Percentiles rank a stretch among this genome's conserved stretches.
Conservation (phyloP, 35 echinoderm and acorn worm genomes). For the Heliocidaris tuberculata region DNA sequence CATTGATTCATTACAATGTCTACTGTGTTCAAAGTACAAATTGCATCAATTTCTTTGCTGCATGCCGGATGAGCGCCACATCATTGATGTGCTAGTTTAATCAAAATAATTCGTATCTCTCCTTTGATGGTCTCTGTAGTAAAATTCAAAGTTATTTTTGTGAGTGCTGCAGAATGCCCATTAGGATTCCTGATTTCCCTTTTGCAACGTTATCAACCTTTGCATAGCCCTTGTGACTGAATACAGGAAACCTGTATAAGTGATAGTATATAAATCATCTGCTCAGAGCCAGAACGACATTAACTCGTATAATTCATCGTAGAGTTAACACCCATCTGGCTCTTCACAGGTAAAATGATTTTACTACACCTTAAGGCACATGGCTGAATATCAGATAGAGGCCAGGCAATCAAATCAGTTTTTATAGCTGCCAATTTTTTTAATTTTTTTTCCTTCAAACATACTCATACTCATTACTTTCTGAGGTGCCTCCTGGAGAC, state of each 20-base stretch:
- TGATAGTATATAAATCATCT: not conserved
- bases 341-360: not conserved
- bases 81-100: no score
- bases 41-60: no score
- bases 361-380: not conserved
- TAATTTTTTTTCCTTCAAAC: not conserved
- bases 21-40: no score
- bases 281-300: not conserved
- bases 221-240: not conserved
- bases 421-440: conserved; percentile 3
- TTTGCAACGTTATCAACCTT: not conserved
- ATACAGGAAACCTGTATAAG: not conserved
- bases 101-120: no score
- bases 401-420: not conserved
- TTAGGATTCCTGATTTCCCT: no score
- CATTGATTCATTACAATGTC: no score
- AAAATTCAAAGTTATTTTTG: not conserved
- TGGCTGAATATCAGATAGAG: not conserved
- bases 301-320: not conserved
- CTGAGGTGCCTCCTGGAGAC: not conserved
- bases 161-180: not conserved
- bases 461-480: not conserved
- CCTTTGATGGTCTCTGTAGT: no score
- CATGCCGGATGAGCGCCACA: no score
- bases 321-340: not conserved